A percentile compares a stretch with the other conserved stretches of the same genome.
These are phyloP conservation scores for Saimiri boliviensis DNA, from an alignment of 2,113 vertebrate genomes.

Conservation along the genomic window DNA sequence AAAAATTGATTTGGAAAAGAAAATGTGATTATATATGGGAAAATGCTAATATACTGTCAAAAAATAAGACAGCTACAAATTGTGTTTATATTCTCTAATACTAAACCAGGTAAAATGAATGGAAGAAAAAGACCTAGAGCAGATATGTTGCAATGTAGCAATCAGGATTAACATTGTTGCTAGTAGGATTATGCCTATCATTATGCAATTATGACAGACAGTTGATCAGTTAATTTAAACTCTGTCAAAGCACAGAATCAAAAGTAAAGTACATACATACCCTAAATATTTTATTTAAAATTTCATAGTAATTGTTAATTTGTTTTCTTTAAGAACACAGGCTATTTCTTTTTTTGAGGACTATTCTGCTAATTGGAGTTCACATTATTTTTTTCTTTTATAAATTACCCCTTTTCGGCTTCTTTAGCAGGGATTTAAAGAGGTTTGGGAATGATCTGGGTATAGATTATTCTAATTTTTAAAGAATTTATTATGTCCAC, in stretches of 20 bases:
- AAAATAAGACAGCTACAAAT: background rate
- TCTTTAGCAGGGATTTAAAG: constrained; percentile 40
- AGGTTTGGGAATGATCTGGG: background rate
- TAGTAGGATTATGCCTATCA: background rate
- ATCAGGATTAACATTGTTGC: background rate
- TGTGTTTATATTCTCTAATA: background rate
- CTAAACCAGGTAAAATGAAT: background rate
- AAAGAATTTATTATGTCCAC: background rate
- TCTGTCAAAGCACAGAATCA: background rate
- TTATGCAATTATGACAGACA: background rate
- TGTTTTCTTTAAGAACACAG: background rate
- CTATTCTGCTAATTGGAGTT: background rate
- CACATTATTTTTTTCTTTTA: background rate
- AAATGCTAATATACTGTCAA: background rate
- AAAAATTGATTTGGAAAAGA: constrained; percentile 25
- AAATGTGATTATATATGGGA: background rate
- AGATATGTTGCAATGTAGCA: background rate
- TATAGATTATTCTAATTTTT: constrained; percentile 6
- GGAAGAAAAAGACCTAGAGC: background rate
- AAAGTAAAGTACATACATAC: background rate
- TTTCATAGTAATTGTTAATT: background rate
- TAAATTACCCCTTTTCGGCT: background rate
- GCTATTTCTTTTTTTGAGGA: background rate
- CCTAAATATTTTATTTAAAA: constrained; percentile 19
- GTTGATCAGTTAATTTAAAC: background rate